Conservation (phyloP, 2,797 vertebrate species). For the Eulemur albifrons region DNA sequence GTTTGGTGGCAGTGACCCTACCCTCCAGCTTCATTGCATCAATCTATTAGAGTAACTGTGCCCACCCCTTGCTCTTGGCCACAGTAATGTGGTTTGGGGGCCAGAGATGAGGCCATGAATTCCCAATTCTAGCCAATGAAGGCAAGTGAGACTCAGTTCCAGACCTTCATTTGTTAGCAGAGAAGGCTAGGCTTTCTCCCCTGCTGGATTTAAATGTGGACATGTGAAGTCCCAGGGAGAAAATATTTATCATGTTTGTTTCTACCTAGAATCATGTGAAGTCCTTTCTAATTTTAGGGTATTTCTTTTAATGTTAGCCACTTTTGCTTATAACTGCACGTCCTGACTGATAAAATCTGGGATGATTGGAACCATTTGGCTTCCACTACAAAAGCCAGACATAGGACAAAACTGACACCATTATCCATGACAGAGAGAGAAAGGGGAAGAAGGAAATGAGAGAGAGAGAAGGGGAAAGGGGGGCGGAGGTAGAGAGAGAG, state of each 20-base stretch:
- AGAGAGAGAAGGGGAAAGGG: neutral
- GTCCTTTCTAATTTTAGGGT: neutral
- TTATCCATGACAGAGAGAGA: neutral
- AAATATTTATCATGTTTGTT: neutral
- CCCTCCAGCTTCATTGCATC: neutral
- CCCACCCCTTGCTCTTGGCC: neutral
- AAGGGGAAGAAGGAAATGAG: neutral
- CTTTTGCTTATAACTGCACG: neutral
- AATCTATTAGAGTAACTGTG: neutral
- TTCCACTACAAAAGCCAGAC: neutral
- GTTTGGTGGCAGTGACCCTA: neutral
- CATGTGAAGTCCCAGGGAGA: neutral
- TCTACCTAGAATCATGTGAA: neutral
- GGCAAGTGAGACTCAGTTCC: neutral
- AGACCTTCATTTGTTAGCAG: neutral
- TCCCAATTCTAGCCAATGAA: neutral
- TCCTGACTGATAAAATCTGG: neutral
- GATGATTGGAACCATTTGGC: neutral
- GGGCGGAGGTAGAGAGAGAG: neutral
- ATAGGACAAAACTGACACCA: neutral
- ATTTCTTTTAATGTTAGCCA: neutral
- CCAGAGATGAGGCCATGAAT: neutral
- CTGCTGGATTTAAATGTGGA: neutral
- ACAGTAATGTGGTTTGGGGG: accelerated
- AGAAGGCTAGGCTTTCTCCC: neutral